Conservation (phyloP, 1,140 invertebrate species). For the Dolichoris vasculosae region DNA sequence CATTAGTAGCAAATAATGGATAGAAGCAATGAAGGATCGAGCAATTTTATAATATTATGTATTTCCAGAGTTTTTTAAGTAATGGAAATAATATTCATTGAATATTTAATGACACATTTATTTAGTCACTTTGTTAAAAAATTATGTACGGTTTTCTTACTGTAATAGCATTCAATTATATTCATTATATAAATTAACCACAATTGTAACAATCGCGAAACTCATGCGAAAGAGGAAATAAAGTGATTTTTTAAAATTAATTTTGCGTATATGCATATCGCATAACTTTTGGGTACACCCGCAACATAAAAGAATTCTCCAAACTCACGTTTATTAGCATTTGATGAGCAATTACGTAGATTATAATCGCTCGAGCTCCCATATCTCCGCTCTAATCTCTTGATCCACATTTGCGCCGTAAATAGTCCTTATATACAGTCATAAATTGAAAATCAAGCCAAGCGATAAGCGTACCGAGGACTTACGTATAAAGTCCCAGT, state of each 20-base stretch:
- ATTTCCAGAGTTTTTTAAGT: neutral
- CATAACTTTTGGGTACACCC: neutral
- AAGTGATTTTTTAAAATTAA: conserved; percentile 1
- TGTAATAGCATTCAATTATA: neutral
- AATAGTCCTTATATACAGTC: neutral
- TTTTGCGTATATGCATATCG: neutral
- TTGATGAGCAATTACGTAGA: conserved; percentile 51
- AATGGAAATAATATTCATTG: neutral
- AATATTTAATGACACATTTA: neutral
- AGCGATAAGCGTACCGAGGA: conserved; percentile 1
- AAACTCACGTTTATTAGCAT: conserved; percentile 47
- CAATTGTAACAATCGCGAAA: neutral
- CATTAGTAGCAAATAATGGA: too few species aligned
- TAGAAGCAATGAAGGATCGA: neutral
- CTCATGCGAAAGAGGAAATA: conserved; percentile 1
- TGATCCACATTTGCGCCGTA: conserved; percentile 1
- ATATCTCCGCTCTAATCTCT: conserved; percentile 20
- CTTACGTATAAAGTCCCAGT: neutral
- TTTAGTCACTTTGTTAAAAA: neutral
- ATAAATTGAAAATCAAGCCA: conserved; percentile 49
- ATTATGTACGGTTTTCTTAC: neutral
- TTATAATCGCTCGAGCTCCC: conserved; percentile 26
- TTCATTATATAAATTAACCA: neutral
- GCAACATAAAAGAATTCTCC: neutral
- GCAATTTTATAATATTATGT: neutral